Conservation (phyloP, 2,888 invertebrate genomes). For the Macrophya annulata region DNA sequence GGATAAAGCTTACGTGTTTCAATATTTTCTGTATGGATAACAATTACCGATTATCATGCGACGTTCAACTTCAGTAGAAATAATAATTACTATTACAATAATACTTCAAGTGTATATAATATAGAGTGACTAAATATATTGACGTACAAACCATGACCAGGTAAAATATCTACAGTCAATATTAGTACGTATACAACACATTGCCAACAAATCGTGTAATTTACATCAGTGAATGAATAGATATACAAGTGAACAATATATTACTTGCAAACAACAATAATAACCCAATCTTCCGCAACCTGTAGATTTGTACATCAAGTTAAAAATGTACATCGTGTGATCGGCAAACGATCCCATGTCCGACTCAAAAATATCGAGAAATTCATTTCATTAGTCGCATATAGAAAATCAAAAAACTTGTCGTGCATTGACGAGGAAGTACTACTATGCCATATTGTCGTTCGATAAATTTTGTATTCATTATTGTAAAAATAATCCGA, state of each 20-base stretch:
- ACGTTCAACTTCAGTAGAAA: slow-evolving; percentile 2
- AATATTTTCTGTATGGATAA: neutral
- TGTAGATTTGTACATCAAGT: neutral
- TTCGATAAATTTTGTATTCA: neutral
- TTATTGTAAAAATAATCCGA: slow-evolving; percentile 7
- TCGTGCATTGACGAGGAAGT: neutral
- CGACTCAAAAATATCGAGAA: neutral
- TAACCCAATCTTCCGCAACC: neutral
- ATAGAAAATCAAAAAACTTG: neutral
- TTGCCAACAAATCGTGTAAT: neutral
- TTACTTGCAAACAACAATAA: neutral
- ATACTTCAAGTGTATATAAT: neutral
- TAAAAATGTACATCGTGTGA: neutral
- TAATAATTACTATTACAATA: neutral
- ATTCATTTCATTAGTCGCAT: neutral
- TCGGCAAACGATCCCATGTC: neutral
- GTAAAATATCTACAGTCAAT: neutral
- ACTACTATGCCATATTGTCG: neutral
- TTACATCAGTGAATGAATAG: neutral
- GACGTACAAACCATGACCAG: neutral
- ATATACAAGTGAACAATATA: neutral
- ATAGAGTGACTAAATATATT: slow-evolving; percentile 21
- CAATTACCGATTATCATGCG: neutral
- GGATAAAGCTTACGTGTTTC: neutral
- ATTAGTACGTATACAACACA: neutral